Evolutionary conservation across 2,888 invertebrate species (phyloP).

Genomic region (Scelioninae gen. 1): DNA sequence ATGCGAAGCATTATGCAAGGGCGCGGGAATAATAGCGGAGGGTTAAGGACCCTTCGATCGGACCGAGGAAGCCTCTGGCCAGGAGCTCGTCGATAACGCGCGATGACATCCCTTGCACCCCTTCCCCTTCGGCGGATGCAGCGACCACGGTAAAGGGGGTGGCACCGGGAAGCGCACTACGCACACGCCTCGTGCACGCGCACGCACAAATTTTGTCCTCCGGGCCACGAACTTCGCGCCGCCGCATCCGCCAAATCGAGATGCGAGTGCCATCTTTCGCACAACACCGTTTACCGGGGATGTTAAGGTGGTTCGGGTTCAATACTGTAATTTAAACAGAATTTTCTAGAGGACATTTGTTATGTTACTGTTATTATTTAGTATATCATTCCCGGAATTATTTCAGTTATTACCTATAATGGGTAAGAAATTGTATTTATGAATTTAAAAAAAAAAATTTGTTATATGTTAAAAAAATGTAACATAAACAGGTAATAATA

Average conservation of each 20-base stretch:
- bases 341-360: no score
- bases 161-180: slow-evolving; percentile 36
- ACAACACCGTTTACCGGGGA: slow-evolving; percentile 8
- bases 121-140: background rate
- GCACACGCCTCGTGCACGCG: slow-evolving; percentile 49
- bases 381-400: no score
- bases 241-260: slow-evolving; percentile 51
- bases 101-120: slow-evolving; percentile 59
- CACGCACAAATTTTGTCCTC: slow-evolving; percentile 62
- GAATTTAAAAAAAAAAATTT: no score
- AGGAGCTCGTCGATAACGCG: slow-evolving; percentile 69
- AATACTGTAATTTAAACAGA: no score
- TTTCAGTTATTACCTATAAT: no score
- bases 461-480: no score
- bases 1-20: slow-evolving; percentile 45
- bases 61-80: slow-evolving; percentile 63
- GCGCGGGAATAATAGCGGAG: slow-evolving; percentile 57
- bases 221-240: slow-evolving; percentile 54
- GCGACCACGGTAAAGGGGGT: slow-evolving; percentile 46
- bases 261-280: slow-evolving; percentile 51
- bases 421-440: no score
- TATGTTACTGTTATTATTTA: no score
- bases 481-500: no score
- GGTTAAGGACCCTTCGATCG: slow-evolving; percentile 68
- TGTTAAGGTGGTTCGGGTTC: no score